phyloP scores from a whole-genome alignment of 2,113 vertebrate species.

The Acanthochromis polyacanthus region DNA sequence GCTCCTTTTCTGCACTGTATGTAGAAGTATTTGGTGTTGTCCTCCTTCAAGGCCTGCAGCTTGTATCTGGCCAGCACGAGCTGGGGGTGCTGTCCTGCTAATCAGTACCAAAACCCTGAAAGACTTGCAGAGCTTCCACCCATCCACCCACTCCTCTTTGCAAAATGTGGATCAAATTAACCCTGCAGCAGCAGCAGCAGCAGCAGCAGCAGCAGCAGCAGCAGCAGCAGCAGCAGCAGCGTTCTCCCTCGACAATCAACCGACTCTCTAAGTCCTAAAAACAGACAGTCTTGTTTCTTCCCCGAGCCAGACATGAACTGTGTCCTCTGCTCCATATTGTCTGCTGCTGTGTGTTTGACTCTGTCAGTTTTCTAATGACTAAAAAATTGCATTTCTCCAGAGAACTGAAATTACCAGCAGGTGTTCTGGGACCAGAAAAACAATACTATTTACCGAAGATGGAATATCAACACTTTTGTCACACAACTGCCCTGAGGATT shows the following conservation, averaged over 20 bases:
- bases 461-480: slow-evolving; percentile 43
- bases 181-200: slow-evolving; percentile 66
- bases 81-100: slow-evolving; percentile 68
- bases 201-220: slow-evolving; percentile 57
- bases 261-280: slow-evolving; percentile 72
- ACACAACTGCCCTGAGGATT: slow-evolving; percentile 18
- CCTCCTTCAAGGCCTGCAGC: slow-evolving; percentile 58
- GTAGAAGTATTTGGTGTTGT: slow-evolving; percentile 46
- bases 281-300: slow-evolving; percentile 68
- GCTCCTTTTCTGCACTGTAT: slow-evolving; percentile 35
- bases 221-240: slow-evolving; percentile 62
- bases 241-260: slow-evolving; percentile 73
- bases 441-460: neutral
- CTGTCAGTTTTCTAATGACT: slow-evolving; percentile 62
- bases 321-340: slow-evolving; percentile 55
- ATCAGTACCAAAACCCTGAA: slow-evolving; percentile 66
- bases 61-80: slow-evolving; percentile 61
- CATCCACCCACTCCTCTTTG: slow-evolving; percentile 43
- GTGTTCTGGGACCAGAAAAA: slow-evolving; percentile 33
- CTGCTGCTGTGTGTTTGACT: slow-evolving; percentile 71
- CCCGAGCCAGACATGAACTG: slow-evolving; percentile 58
- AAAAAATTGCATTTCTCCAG: slow-evolving; percentile 54
- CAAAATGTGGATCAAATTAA: slow-evolving; percentile 84
- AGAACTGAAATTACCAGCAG: slow-evolving; percentile 50
- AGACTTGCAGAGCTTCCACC: slow-evolving; percentile 57